A percentile compares a stretch with the other conserved stretches of the same genome.
Evolutionary conservation across 2,797 vertebrate genomes (phyloP).

Genomic region (Typhlichthys subterraneus): DNA sequence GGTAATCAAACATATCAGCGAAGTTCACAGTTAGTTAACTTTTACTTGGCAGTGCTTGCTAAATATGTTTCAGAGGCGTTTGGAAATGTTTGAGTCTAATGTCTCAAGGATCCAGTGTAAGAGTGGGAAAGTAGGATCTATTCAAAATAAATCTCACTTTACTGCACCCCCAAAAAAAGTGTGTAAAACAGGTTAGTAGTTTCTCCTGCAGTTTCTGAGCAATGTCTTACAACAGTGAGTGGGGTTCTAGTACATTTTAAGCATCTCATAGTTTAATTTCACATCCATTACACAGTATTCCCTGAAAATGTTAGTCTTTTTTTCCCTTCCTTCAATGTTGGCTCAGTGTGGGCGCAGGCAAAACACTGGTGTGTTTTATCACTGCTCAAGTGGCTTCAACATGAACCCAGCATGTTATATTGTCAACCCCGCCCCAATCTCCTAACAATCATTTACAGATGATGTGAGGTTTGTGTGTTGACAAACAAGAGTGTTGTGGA

Average conservation of each 20-base stretch:
- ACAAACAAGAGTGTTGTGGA: slow-evolving; percentile 26
- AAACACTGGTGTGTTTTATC: slow-evolving; percentile 21
- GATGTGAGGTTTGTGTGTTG: slow-evolving; percentile 50
- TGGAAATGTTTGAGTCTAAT: slow-evolving; percentile 39
- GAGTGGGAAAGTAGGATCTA: slow-evolving; percentile 37
- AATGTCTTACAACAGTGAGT: slow-evolving; percentile 23
- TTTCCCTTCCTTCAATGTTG: slow-evolving; percentile 31
- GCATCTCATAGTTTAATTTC: slow-evolving; percentile 35
- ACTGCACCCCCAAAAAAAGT: slow-evolving; percentile 12
- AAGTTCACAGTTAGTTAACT: slow-evolving; percentile 32
- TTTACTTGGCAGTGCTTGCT: slow-evolving; percentile 67
- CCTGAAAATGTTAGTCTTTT: slow-evolving; percentile 1
- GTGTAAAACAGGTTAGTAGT: slow-evolving; percentile 20
- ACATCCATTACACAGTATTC: slow-evolving; percentile 23
- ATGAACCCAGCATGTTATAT: slow-evolving; percentile 41
- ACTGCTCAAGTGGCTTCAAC: slow-evolving; percentile 33
- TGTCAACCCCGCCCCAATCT: slow-evolving; percentile 26
- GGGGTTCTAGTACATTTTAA: slow-evolving; percentile 60
- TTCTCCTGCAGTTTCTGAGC: slow-evolving; percentile 12
- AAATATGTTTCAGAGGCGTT: slow-evolving; percentile 35
- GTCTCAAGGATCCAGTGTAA: slow-evolving; percentile 45
- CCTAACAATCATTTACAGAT: slow-evolving; percentile 23
- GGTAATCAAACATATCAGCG: neutral
- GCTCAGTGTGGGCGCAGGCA: slow-evolving; percentile 67
- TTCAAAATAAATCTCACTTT: slow-evolving; percentile 3